Evolutionary conservation across 2,888 invertebrate genomes (phyloP), one percentile per base, ranked within the genome.

Genomic region (Lepidonotus clava): DNA sequence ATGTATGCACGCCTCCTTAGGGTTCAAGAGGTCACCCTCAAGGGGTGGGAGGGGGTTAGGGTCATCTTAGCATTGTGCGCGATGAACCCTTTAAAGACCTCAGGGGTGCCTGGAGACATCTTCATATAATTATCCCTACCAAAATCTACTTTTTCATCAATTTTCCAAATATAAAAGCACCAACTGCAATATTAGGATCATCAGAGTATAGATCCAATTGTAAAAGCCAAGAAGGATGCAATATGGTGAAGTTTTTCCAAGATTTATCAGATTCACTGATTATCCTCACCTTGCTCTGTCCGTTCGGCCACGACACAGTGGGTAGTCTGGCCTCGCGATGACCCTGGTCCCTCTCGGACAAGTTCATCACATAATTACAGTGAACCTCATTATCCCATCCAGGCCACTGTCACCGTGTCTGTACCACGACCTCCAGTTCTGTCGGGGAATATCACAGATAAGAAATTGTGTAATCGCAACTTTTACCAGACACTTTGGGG

Each of bases 1-100:
- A 80, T 80, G 24, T 46, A 80, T 80, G 80, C 80, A 80, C 28
- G 24, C 80, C 38, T 36, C 21, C 8, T 1, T 2, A 1, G 71
- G 71, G 71, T 71, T 71, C 71, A 71, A 71, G 71, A 71, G 71
- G 71, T 66, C 66, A 66, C 4, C 24, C 66, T 71, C 38, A 11
- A 61, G 6, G 46, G 6, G 46, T 46, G 46, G 46, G 46, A 18
- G 6, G 18, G 46, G 18, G 46, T 6, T 6, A 46, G 18, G 46
- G 46, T 46, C 46, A 46, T 46, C 46, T 18, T 6, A 32, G n/a
- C n/a, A n/a, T n/a, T 11, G 61, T 61, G 61, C n/a, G 21, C 71
- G 14, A 0, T 38, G 38, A 21, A 38, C 71, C 18, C 34, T 38
- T 11, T 11, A 4, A 8, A 34, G 21, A 11, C 71, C 71, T 21